phyloP scores from a whole-genome alignment of 1,140 invertebrate genomes.

The Vanessa tameamea region DNA sequence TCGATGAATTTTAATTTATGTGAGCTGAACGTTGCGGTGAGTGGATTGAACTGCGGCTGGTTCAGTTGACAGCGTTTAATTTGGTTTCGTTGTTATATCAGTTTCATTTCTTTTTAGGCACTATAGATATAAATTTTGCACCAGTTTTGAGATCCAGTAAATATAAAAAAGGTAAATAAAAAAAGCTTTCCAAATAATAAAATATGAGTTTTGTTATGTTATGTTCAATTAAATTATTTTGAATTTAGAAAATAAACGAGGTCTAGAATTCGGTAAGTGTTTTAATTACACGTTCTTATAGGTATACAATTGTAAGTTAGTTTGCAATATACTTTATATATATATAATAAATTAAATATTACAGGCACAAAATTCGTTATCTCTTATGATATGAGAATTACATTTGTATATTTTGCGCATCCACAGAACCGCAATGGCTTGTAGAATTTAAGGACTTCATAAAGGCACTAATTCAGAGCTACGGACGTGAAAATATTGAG shows the following conservation, averaged over 20 bases:
- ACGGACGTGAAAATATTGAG: neutral
- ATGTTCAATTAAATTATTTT: neutral
- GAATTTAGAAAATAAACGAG: neutral
- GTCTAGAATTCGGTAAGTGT: no score
- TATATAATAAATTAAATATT: no score
- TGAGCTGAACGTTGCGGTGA: no score
- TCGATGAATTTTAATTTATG: no score
- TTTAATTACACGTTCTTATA: no score
- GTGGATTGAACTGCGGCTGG: no score
- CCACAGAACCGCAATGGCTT: constrained; percentile 13
- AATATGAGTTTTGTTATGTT: neutral
- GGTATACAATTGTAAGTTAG: no score
- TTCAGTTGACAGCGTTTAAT: neutral
- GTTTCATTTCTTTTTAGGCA: constrained; percentile 4
- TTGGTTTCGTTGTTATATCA: neutral
- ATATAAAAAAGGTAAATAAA: constrained; percentile 8
- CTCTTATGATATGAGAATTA: neutral
- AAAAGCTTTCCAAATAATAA: neutral
- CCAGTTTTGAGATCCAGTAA: constrained; percentile 14
- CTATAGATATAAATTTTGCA: constrained; percentile 4
- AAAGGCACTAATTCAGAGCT: constrained; percentile 2
- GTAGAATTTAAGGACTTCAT: constrained; percentile 15
- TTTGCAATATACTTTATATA: no score
- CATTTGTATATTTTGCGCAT: neutral
- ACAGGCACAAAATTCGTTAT: no score